Percentiles rank a stretch among this genome's conserved stretches.
Conservation (phyloP, 2,888 invertebrate genomes). For the Apotomis turbidana region DNA sequence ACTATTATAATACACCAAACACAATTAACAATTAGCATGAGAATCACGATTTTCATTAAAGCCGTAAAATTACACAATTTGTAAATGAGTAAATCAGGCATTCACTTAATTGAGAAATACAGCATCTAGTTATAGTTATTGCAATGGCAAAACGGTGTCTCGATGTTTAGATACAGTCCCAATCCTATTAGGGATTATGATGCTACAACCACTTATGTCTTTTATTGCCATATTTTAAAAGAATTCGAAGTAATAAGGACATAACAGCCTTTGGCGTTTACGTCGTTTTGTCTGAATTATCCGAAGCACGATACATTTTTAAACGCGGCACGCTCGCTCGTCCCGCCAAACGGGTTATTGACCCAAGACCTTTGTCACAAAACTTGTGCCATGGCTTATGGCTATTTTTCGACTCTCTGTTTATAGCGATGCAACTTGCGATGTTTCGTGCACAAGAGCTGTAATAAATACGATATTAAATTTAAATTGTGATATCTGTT, state of each 20-base stretch:
- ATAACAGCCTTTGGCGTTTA: not conserved
- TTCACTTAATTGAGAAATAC: constrained; percentile 22
- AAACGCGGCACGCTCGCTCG: constrained; percentile 67
- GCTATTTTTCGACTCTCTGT: constrained; percentile 46
- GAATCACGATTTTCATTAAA: constrained; percentile 24
- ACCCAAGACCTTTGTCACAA: constrained; percentile 79
- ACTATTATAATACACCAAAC: not conserved
- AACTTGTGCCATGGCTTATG: constrained; percentile 71
- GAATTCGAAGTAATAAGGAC: not conserved
- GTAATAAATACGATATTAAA: constrained; percentile 46
- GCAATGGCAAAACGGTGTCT: constrained; percentile 17
- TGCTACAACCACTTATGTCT: not conserved
- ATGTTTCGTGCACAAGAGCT: constrained; percentile 29
- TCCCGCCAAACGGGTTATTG: constrained; percentile 76
- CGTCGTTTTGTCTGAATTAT: constrained; percentile 20
- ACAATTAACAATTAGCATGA: constrained; percentile 10
- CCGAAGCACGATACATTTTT: constrained; percentile 66
- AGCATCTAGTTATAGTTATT: constrained; percentile 13
- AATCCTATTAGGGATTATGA: not conserved
- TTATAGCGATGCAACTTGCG: constrained; percentile 26
- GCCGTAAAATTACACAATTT: constrained; percentile 7
- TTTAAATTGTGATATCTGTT: not conserved
- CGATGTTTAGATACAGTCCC: not conserved
- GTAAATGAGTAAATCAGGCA: constrained; percentile 14
- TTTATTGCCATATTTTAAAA: not conserved